Conservation (phyloP, 2,113 vertebrate genomes). For the Sebastes fasciatus region DNA sequence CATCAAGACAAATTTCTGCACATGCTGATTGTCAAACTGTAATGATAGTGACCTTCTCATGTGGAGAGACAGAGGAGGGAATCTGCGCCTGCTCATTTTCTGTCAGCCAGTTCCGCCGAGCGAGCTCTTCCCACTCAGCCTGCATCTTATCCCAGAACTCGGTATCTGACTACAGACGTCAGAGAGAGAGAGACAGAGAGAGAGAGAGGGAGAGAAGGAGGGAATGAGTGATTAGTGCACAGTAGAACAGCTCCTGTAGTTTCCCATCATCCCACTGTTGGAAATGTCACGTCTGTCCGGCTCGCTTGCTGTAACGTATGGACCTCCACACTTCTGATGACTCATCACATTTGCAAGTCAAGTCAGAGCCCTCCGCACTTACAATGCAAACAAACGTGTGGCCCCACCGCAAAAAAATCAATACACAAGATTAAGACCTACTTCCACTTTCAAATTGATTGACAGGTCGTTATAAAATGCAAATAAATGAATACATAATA, state of each 20-base stretch:
- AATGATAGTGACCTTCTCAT: conserved; percentile 90
- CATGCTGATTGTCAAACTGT: conserved; percentile 19
- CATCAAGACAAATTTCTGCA: neutral
- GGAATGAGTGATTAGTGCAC: conserved; percentile 47
- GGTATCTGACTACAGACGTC: conserved; percentile 91
- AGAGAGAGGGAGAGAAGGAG: conserved; percentile 7
- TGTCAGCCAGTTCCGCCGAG: conserved; percentile 96
- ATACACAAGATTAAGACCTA: neutral
- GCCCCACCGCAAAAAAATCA: neutral
- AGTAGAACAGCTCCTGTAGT: conserved; percentile 39
- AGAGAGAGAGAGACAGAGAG: conserved; percentile 11
- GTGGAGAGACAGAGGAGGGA: conserved; percentile 90
- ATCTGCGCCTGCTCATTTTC: conserved; percentile 91
- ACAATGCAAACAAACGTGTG: neutral
- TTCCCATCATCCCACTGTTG: conserved; percentile 36
- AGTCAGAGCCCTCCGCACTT: neutral
- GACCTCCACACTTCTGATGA: conserved; percentile 40
- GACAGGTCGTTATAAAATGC: neutral
- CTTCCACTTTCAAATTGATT: neutral
- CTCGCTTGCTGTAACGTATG: conserved; percentile 28
- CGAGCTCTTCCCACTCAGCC: conserved; percentile 99
- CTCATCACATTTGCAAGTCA: conserved; percentile 33
- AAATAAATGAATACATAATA: neutral
- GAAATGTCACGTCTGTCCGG: conserved; percentile 60
- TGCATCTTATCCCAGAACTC: conserved; percentile 99